Evolutionary conservation across 1,140 invertebrate genomes (phyloP).

Genomic region (Sycophila sp.): DNA sequence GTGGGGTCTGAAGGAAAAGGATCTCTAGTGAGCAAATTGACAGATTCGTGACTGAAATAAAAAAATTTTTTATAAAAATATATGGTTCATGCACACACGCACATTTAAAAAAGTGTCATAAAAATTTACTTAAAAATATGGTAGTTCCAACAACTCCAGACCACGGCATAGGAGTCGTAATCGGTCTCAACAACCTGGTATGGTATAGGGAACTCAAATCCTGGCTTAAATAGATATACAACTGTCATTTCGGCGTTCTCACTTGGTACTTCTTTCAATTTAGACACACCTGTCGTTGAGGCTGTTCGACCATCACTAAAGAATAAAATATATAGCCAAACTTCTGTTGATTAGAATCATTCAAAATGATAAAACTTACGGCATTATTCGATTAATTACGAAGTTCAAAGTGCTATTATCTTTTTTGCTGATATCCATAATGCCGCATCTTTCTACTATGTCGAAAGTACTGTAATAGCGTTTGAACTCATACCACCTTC

Average conservation of each 20-base stretch:
- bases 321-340: too few relatives aligned
- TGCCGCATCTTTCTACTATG: conserved; percentile 79
- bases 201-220: conserved; percentile 70
- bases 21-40: too few relatives aligned
- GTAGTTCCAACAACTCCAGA: conserved; percentile 79
- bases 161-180: conserved; percentile 77
- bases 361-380: too few relatives aligned
- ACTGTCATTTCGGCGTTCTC: conserved; percentile 71
- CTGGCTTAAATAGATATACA: conserved; percentile 71
- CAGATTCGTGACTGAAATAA: too few relatives aligned
- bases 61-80: too few relatives aligned
- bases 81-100: too few relatives aligned
- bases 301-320: conserved; percentile 69
- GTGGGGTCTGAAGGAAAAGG: too few relatives aligned
- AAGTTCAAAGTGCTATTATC: conserved; percentile 73
- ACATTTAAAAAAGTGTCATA: not conserved
- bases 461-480: conserved; percentile 82
- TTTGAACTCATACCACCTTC: conserved; percentile 82
- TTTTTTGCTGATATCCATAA: conserved; percentile 71
- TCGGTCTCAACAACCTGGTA: conserved; percentile 80
- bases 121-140: conserved; percentile 67
- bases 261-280: conserved; percentile 63
- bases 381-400: conserved; percentile 72
- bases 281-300: conserved; percentile 68
- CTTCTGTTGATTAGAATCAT: too few relatives aligned